These are phyloP conservation scores for Electrophaes corylata DNA, from an alignment of 2,888 invertebrate genomes.

Conservation along the genomic window DNA sequence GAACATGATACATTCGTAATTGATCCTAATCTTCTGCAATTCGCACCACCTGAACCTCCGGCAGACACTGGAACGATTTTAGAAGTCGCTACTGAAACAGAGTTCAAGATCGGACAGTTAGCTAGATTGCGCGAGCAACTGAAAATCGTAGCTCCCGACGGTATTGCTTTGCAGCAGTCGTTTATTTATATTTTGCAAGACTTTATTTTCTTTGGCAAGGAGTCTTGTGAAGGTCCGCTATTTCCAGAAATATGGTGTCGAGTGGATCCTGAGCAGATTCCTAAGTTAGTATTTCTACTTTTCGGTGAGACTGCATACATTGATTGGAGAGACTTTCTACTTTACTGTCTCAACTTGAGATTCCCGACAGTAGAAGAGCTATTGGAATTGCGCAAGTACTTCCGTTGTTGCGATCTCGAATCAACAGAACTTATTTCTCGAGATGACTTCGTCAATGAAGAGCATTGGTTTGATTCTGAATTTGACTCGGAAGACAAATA, in stretches of 20 bases:
- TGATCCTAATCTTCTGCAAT: slow-evolving; percentile 73
- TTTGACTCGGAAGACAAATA: slow-evolving; percentile 54
- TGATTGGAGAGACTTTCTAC: slow-evolving; percentile 88
- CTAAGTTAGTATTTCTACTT: slow-evolving; percentile 69
- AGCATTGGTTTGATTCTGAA: slow-evolving; percentile 72
- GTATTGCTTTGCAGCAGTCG: slow-evolving; percentile 70
- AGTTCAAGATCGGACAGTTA: slow-evolving; percentile 70
- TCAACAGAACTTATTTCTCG: slow-evolving; percentile 65
- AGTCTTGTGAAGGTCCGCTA: slow-evolving; percentile 64
- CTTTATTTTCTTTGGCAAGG: slow-evolving; percentile 75
- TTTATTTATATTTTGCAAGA: slow-evolving; percentile 82
- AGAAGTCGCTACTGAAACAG: slow-evolving; percentile 52
- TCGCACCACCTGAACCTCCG: slow-evolving; percentile 47
- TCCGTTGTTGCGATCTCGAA: slow-evolving; percentile 73
- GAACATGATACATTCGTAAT: slow-evolving; percentile 79
- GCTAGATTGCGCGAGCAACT: slow-evolving; percentile 65
- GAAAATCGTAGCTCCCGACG: slow-evolving; percentile 72
- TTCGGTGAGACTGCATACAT: slow-evolving; percentile 84
- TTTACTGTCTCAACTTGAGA: slow-evolving; percentile 83
- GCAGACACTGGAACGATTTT: slow-evolving; percentile 41
- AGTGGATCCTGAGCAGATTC: slow-evolving; percentile 70
- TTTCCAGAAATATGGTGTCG: slow-evolving; percentile 70
- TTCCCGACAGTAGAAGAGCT: slow-evolving; percentile 83
- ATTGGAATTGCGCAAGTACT: slow-evolving; percentile 73
- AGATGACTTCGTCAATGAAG: slow-evolving; percentile 58